phyloP scores from a whole-genome alignment of 2,113 vertebrate species.

The Typhlomys cinereus region DNA sequence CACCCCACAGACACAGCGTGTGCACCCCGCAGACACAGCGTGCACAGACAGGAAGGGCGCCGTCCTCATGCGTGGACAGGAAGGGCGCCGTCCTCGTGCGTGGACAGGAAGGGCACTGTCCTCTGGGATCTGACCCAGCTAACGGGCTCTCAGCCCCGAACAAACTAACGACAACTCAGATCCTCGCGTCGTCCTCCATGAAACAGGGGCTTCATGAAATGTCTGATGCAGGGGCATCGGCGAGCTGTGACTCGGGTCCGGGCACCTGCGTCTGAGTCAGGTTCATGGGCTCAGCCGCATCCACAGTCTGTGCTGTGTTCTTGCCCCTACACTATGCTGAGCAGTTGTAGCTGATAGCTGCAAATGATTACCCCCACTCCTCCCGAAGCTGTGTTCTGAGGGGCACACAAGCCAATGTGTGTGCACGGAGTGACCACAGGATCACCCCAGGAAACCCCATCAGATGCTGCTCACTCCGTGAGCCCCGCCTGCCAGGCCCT shows the following conservation, averaged over 20 bases:
- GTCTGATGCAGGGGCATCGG: background rate
- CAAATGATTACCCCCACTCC: background rate
- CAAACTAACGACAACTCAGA: too few species aligned
- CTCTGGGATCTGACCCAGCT: background rate
- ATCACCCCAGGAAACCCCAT: background rate
- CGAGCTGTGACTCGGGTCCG: background rate
- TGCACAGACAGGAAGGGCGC: too few species aligned
- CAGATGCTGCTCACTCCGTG: background rate
- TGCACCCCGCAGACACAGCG: too few species aligned
- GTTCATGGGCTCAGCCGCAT: background rate
- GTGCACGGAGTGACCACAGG: accelerated
- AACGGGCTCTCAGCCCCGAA: background rate
- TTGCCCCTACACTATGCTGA: background rate
- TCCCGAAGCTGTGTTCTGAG: background rate
- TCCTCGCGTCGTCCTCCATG: background rate
- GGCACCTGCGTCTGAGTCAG: slow-evolving; percentile 22
- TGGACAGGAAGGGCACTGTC: background rate
- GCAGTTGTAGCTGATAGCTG: background rate
- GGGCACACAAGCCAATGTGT: background rate
- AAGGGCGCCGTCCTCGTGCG: accelerated
- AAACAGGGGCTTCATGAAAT: background rate
- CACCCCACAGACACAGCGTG: too few species aligned
- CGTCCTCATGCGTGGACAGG: too few species aligned
- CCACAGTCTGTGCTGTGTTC: background rate
- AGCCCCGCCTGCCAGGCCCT: background rate